Evolutionary conservation across 92 coral and sea anemone species (phyloP).

Genomic region (Virgularia gustaviana): DNA sequence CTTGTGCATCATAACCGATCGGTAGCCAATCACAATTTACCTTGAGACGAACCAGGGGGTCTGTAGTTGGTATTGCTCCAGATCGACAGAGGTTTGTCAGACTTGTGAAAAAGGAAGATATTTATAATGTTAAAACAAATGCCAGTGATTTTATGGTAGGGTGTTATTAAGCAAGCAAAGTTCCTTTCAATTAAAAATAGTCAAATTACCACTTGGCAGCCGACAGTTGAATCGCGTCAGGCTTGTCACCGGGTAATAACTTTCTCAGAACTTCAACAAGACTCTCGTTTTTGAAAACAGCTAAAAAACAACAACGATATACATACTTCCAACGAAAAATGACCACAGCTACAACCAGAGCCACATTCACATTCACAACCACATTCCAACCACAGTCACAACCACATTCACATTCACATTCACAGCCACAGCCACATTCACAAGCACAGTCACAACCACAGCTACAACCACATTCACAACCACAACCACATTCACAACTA

Average conservation of each 20-base stretch:
- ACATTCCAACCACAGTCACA: too few relatives aligned
- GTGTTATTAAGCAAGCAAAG: too few relatives aligned
- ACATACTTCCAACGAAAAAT: not conserved
- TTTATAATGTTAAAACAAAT: not conserved
- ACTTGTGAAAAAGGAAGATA: conserved; percentile 34
- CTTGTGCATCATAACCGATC: too few relatives aligned
- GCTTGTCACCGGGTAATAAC: conserved; percentile 79
- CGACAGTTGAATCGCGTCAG: conserved; percentile 83
- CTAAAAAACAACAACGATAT: conserved; percentile 31
- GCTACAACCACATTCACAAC: too few relatives aligned
- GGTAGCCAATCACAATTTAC: conserved; percentile 26
- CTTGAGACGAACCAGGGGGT: conserved; percentile 74
- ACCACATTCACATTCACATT: too few relatives aligned
- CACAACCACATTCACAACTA: too few relatives aligned
- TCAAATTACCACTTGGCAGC: conserved; percentile 92
- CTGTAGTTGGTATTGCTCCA: conserved; percentile 71
- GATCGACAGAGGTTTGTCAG: conserved; percentile 89
- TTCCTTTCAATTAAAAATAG: not conserved
- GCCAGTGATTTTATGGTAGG: not conserved
- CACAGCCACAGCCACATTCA: too few relatives aligned
- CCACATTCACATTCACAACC: too few relatives aligned
- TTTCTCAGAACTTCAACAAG: conserved; percentile 62
- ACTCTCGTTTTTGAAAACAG: conserved; percentile 69
- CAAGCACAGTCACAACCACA: too few relatives aligned
- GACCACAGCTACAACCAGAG: too few relatives aligned